Conservation (phyloP, 1,140 invertebrate genomes). For the Rhopalosiphum padi region DNA sequence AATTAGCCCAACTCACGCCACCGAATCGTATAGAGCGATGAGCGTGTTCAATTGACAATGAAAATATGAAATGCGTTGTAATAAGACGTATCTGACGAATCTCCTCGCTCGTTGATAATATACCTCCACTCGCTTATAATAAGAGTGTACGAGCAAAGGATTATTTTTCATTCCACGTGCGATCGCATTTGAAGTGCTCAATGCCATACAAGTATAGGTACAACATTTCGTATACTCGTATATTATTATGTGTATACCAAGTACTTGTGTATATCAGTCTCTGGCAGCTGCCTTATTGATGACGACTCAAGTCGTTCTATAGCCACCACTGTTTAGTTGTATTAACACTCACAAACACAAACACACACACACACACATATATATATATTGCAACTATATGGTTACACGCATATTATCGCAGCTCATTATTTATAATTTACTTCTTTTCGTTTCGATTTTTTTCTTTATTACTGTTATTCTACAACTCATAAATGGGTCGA, state of each 20-base stretch:
- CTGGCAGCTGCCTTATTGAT: not conserved
- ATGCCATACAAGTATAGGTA: not conserved
- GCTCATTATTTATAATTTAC: slow-evolving; percentile 28
- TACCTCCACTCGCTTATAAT: not conserved
- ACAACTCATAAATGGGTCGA: not conserved
- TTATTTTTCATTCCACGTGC: not conserved
- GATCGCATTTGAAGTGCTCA: not conserved
- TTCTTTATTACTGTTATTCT: not conserved
- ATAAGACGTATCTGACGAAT: not conserved
- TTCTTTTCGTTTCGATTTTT: slow-evolving; percentile 13
- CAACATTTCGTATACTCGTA: not conserved
- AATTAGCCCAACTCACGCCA: not conserved
- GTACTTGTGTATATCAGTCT: not conserved
- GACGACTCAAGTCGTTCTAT: not conserved
- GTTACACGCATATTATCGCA: not conserved
- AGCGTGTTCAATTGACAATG: not conserved
- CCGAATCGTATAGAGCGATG: not conserved
- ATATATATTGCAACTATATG: not conserved
- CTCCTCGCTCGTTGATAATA: not conserved
- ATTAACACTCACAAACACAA: no score
- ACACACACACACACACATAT: not conserved
- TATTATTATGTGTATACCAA: not conserved
- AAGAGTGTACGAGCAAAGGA: not conserved
- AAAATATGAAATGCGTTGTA: no score
- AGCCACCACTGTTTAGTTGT: not conserved